Base-by-base conservation (phyloP, 2,113 vertebrate species). In the Melanostigma gelatinosum region DNA sequence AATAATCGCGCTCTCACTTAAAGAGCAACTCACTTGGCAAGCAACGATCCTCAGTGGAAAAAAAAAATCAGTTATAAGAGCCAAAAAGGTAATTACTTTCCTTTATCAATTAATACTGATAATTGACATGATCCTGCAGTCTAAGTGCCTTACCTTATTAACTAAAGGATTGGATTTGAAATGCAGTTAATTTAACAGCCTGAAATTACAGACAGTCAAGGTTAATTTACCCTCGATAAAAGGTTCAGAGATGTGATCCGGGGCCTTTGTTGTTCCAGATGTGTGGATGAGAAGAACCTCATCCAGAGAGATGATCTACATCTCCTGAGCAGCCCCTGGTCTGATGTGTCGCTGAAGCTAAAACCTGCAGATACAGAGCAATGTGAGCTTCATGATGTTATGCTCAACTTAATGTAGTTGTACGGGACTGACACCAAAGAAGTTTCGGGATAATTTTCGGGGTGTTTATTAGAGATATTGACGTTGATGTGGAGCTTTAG, bases 261-360 rank as follows among this genome's bases (percentile, higher is more conserved):
- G 29, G 72, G 58, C n/a, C 32, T 46, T 78, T 78, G 74, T 75
- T 70, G n/a, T 36, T 80, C 60, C 74, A 79, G 83, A 86, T 84
- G 63, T 82, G 85, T 29, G 62, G 88, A 75, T 88, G 52, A 73
- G 64, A 75, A 10, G 10, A 22, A 18, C 58, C 24, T 62, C 36
- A 78, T 72, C 6, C 66, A 70, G 12, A 24, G 36, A 83, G 84
- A 80, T 89, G 79, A 90, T 84, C 44, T 38, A 20, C 52, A 75
- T 73, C 71, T 82, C 62, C 64, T 57, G 20, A 57, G 62, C 55
- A 13, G 29, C 57, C 3, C 20, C 46, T 62, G 27, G 18, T 67
- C 38, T 5, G 32, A 58, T 9, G 48, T 24, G 34, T 11, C 71
- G 63, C 24, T 55, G 34, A 67, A 83, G 64, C 72, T 60, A 55